phyloP scores from a whole-genome alignment of 2,113 vertebrate species.

The Maccullochella peelii region DNA sequence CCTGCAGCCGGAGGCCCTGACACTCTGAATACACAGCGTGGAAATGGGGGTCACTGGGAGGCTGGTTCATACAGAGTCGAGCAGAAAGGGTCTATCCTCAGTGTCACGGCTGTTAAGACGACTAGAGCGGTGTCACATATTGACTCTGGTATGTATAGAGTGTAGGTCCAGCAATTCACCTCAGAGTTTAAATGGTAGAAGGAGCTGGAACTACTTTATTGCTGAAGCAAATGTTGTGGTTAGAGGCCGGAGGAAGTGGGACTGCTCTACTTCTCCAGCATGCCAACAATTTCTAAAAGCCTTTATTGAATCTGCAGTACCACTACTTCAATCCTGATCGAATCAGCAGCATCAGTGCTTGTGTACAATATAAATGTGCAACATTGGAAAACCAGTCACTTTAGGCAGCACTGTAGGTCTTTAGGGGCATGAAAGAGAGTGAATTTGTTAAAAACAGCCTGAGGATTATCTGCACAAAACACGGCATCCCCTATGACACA shows the following conservation, averaged over 20 bases:
- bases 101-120: slow-evolving; percentile 67
- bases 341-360: slow-evolving; percentile 60
- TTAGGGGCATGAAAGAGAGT: slow-evolving; percentile 40
- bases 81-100: slow-evolving; percentile 69
- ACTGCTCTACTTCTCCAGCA: slow-evolving; percentile 28
- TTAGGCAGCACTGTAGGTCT: slow-evolving; percentile 27
- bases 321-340: slow-evolving; percentile 39
- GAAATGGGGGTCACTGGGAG: slow-evolving; percentile 72
- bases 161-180: slow-evolving; percentile 30
- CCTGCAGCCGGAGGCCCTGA: slow-evolving; percentile 41
- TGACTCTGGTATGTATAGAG: slow-evolving; percentile 32
- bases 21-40: slow-evolving; percentile 72
- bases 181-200: slow-evolving; percentile 47
- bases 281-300: slow-evolving; percentile 57
- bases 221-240: slow-evolving; percentile 61
- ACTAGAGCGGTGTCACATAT: slow-evolving; percentile 57
- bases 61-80: slow-evolving; percentile 63
- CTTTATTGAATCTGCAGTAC: slow-evolving; percentile 61
- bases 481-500: slow-evolving; percentile 30
- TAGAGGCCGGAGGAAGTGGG: slow-evolving; percentile 59
- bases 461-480: slow-evolving; percentile 62
- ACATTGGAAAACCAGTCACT: slow-evolving; percentile 40
- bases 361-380: slow-evolving; percentile 55
- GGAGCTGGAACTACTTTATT: slow-evolving; percentile 49
- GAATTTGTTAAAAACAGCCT: slow-evolving; percentile 48